A percentile compares a stretch with the other conserved stretches of the same genome.
Evolutionary conservation across 2,888 invertebrate species (phyloP).

Genomic region (Rhopalosiphum nymphaeae): DNA sequence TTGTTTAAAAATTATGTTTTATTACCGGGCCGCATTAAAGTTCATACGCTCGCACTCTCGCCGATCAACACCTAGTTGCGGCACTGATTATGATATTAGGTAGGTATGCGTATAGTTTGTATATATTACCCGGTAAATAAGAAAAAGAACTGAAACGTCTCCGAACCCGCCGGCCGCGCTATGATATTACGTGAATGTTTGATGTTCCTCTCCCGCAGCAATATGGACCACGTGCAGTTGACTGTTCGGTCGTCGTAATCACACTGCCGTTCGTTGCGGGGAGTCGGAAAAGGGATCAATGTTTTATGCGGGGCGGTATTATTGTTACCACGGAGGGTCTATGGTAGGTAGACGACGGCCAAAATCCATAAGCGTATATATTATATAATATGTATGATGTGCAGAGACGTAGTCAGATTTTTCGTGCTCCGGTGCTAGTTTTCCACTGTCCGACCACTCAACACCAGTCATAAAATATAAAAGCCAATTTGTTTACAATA

Average conservation of each 20-base stretch:
- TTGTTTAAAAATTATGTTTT: background rate
- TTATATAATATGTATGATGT: background rate
- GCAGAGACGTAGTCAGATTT: background rate
- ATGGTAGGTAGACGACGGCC: background rate
- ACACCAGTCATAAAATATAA: background rate
- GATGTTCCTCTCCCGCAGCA: background rate
- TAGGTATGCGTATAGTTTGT: background rate
- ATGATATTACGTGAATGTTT: background rate
- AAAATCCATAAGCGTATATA: background rate
- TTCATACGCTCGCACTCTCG: background rate
- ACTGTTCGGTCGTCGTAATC: slow-evolving; percentile 14
- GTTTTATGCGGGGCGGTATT: background rate
- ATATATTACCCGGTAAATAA: background rate
- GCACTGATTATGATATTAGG: background rate
- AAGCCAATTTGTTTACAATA: background rate
- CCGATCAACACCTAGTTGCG: background rate
- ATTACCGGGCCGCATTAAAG: background rate
- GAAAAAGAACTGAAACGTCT: background rate
- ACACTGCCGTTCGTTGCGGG: background rate
- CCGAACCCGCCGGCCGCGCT: background rate
- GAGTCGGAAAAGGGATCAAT: background rate
- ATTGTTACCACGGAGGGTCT: background rate
- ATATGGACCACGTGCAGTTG: slow-evolving; percentile 19
- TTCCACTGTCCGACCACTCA: background rate
- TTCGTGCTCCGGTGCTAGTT: background rate